Evolutionary conservation across 2,797 vertebrate genomes (phyloP), one percentile per base, ranked within the genome.

Genomic region (Mus spretus): DNA sequence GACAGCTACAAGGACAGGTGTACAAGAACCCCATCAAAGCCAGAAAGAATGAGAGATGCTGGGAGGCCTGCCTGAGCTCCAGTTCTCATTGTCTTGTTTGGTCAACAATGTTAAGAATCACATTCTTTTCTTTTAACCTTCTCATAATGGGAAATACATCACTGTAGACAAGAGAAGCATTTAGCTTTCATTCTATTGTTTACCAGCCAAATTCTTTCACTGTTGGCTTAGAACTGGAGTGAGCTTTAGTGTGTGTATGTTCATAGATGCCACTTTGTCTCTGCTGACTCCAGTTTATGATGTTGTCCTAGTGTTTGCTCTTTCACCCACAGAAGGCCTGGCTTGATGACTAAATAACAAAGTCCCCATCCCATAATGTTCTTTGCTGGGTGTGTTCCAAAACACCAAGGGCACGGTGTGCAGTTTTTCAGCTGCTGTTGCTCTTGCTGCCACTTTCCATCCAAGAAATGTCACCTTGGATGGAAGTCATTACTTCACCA

Each of bases 401-500:
- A 86, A 87, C 34, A 26, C 77, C 93, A 91, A 96, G 28, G 63
- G 53, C 67, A 79, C 65, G n/a, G 72, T 17, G 10, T 59, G 12
- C 47, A 87, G 88, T 91, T 88, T 95, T 94, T 91, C 96, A 89
- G 81, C 47, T 4, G 44, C 81, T 80, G n/a, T 31, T 74, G 44
- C 61, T 89, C 95, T 94, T 40, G 89, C 44, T 59, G 63, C 50
- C 85, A 77, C 87, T 94, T 95, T 95, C 53, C 87, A 74, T 90
- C 20, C 90, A 55, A 44, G 63, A 95, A 96, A 96, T 90, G 93
- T 95, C 94, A 96, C 88, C 82, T 97, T 90, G 90, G 22, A 75
- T 85, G 55, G 74, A 95, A 96, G n/a, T 78, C 82, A 89, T 96
- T 61, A 95, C 90, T 96, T 97, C 93, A 92, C 87, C 84, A 80